Base-by-base conservation (phyloP, 2,113 vertebrate species). In the Psittacara wagleri region DNA sequence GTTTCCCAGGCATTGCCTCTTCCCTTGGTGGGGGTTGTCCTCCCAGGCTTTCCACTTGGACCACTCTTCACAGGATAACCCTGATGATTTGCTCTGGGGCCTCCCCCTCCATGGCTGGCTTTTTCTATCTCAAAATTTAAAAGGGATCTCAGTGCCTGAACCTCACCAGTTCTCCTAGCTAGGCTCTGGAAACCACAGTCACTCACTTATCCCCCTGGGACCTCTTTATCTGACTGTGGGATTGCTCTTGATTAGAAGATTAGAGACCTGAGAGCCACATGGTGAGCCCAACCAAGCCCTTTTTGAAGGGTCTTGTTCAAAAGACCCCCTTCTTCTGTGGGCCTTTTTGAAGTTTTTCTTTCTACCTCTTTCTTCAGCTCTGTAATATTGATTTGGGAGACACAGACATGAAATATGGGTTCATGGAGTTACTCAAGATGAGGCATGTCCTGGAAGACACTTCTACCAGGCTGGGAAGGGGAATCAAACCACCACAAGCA, bases 211-310 rank as follows among this genome's bases (percentile, higher is more conserved):
- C 11, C 4, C 37, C 5, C 23, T 80, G 17, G 16, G 28, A 72
- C 20, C 46, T 55, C 54, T 75, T 43, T 51, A 72, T 52, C 43
- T 48, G 49, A 48, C 41, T 3, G 4, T 23, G 9, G 52, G 28
- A 19, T 64, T 93, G 37, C 37, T 91, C 69, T 90, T 75, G 25
- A 57, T 63, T 55, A 92, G 54, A 83, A 94, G 29, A 57, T 11
- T 18, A 76, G 52, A 68, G 63, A 54, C 31, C 35, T 76, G 62
- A 79, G 64, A 9, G 2, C 13, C 18, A 55, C 39, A 41, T 2
- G 6, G 62, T 69, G 17, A 94, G 27, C 43, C 18, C 0, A 0
- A 17, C n/a, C 2, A 6, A 72, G 7, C 14, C 25, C 70, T 11
- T 59, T n/a, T 59, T 59, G 55, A 23, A 23, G 33, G 33, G 55